Percentiles rank a stretch among this genome's conserved stretches.
phyloP scores from a whole-genome alignment of 2,797 vertebrate genomes.

The Balearica regulorum region DNA sequence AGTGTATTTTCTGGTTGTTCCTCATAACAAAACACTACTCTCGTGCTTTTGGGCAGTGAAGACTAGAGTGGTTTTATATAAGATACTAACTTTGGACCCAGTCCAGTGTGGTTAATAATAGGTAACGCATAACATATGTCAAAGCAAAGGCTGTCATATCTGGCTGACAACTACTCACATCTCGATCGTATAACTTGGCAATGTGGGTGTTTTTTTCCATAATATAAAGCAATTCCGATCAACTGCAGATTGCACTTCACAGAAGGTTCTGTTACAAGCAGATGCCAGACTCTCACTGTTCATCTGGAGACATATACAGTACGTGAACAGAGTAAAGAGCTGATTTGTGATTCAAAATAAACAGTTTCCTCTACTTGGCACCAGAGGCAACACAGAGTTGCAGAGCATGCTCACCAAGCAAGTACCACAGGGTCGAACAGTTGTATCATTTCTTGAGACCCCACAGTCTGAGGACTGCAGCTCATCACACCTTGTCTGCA shows the following conservation, averaged over 20 bases:
- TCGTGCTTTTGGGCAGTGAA: not conserved
- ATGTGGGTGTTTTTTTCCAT: not conserved
- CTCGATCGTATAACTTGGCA: not conserved
- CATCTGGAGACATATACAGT: not conserved
- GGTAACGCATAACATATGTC: slow-evolving; percentile 32
- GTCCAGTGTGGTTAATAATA: not conserved
- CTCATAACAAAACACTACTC: not conserved
- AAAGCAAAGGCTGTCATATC: slow-evolving; percentile 33
- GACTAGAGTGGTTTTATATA: not conserved
- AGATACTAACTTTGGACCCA: not conserved
- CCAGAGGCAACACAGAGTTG: not conserved
- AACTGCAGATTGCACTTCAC: slow-evolving; percentile 53
- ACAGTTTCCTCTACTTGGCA: not conserved
- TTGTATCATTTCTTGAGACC: not conserved
- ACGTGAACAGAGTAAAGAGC: not conserved
- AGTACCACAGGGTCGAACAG: not conserved
- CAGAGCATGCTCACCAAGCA: not conserved
- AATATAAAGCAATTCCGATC: not conserved
- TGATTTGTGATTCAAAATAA: not conserved
- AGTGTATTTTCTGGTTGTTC: not conserved
- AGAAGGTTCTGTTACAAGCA: slow-evolving; percentile 37
- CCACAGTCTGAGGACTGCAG: not conserved
- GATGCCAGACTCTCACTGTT: slow-evolving; percentile 21
- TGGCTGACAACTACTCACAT: slow-evolving; percentile 17
- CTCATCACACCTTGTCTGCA: not conserved